Evolutionary conservation across 2,888 invertebrate genomes (phyloP).

Genomic region (Pterostichus niger): DNA sequence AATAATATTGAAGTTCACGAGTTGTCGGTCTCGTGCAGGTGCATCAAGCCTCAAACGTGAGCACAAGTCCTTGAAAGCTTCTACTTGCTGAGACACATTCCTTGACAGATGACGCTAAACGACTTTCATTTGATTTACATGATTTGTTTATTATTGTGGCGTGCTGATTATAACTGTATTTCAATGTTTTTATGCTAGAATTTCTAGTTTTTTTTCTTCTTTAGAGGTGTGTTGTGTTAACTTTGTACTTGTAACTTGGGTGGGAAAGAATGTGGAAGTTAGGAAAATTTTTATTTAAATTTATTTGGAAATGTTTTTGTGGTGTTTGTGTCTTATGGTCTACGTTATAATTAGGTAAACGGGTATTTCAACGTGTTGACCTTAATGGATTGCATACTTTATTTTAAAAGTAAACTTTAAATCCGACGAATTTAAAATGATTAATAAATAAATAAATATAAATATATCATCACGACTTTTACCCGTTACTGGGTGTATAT

Average conservation of each 20-base stretch:
- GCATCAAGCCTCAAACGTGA: background rate
- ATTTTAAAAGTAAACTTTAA: too few species aligned
- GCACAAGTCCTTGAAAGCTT: constrained; percentile 5
- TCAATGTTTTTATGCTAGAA: constrained; percentile 1
- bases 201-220: constrained; percentile 10
- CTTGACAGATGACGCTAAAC: background rate
- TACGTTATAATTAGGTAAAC: background rate
- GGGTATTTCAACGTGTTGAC: background rate
- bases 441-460: too few species aligned
- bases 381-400: background rate
- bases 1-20: too few species aligned
- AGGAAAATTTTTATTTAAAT: constrained; percentile 16
- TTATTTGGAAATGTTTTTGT: constrained; percentile 26
- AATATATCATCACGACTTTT: too few species aligned
- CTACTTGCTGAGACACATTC: background rate
- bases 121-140: constrained; percentile 43
- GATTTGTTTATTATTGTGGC: constrained; percentile 30
- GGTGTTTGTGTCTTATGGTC: constrained; percentile 3
- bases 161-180: constrained; percentile 21
- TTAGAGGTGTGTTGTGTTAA: background rate
- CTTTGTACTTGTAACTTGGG: background rate
- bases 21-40: background rate
- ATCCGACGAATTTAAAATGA: too few species aligned
- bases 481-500: too few species aligned
- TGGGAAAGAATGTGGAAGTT: constrained; percentile 26